Evolutionary conservation across 2,113 vertebrate genomes (phyloP).

Genomic region (Pseudorasbora parva): DNA sequence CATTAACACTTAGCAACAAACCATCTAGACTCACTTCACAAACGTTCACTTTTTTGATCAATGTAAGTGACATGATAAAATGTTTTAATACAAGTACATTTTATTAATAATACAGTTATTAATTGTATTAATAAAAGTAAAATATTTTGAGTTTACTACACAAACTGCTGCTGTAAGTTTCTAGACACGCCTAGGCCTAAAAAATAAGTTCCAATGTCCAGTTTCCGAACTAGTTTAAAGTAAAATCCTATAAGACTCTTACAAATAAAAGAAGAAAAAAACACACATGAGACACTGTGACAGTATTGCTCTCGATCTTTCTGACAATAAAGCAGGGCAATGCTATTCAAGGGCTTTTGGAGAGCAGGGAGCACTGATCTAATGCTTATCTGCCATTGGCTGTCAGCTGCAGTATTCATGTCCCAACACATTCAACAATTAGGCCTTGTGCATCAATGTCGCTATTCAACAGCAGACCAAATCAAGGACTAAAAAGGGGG

Average conservation of each 20-base stretch:
- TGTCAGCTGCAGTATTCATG: slow-evolving; percentile 20
- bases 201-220: not conserved
- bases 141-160: not conserved
- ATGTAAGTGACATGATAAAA: not conserved
- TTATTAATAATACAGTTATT: too few species aligned
- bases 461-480: not conserved
- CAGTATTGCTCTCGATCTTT: not conserved
- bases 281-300: not conserved
- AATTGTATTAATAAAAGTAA: not conserved
- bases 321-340: not conserved
- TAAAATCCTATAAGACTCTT: not conserved
- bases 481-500: not conserved
- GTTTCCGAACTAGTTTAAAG: not conserved
- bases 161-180: not conserved
- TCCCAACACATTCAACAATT: slow-evolving; percentile 17
- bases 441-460: slow-evolving; percentile 4
- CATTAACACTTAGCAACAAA: not conserved
- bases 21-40: not conserved
- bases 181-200: not conserved
- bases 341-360: slow-evolving; percentile 4
- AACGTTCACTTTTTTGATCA: not conserved
- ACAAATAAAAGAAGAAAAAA: not conserved
- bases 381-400: slow-evolving; percentile 26
- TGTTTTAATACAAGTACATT: too few species aligned
- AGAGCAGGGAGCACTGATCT: not conserved